Conservation (phyloP, 92 coral and sea anemone genomes). For the Phenganax marumi region DNA sequence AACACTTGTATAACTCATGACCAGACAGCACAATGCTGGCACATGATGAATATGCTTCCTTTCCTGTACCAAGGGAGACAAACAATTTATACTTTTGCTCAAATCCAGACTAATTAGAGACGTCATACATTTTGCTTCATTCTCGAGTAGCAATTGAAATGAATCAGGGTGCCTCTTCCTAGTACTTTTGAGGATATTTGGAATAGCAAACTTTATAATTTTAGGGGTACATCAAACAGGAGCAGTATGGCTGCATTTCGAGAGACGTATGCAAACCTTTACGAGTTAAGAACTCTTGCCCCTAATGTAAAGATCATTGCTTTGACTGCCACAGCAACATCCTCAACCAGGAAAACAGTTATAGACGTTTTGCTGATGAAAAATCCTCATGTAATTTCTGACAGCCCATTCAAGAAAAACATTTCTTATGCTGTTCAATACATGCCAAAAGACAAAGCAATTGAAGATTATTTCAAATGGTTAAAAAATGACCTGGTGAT, state of each 20-base stretch:
- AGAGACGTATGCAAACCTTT: conserved; percentile 50
- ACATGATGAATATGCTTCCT: too few species aligned
- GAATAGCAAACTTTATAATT: neutral
- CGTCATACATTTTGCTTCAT: too few species aligned
- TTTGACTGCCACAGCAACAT: conserved; percentile 63
- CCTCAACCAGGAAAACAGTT: conserved; percentile 44
- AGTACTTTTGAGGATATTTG: too few species aligned
- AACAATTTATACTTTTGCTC: too few species aligned
- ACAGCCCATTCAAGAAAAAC: conserved; percentile 59
- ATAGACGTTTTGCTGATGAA: conserved; percentile 58
- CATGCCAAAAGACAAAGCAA: conserved; percentile 47
- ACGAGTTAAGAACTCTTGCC: conserved; percentile 60
- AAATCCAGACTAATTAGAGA: too few species aligned
- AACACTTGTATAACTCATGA: too few species aligned
- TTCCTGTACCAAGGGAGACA: too few species aligned
- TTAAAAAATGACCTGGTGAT: conserved; percentile 50
- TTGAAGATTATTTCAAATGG: conserved; percentile 58
- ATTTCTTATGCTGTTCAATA: conserved; percentile 58
- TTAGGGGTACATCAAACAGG: conserved; percentile 64
- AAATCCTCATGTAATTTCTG: conserved; percentile 54
- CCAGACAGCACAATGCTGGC: too few species aligned
- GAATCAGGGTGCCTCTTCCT: too few species aligned
- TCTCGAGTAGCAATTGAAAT: too few species aligned
- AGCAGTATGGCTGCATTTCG: conserved; percentile 60
- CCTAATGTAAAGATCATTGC: conserved; percentile 52